A percentile compares a stretch with the other conserved stretches of the same genome.
These are phyloP conservation scores for Sphaerodactylus townsendi DNA, from an alignment of 2,113 vertebrate species.

Conservation along the genomic window DNA sequence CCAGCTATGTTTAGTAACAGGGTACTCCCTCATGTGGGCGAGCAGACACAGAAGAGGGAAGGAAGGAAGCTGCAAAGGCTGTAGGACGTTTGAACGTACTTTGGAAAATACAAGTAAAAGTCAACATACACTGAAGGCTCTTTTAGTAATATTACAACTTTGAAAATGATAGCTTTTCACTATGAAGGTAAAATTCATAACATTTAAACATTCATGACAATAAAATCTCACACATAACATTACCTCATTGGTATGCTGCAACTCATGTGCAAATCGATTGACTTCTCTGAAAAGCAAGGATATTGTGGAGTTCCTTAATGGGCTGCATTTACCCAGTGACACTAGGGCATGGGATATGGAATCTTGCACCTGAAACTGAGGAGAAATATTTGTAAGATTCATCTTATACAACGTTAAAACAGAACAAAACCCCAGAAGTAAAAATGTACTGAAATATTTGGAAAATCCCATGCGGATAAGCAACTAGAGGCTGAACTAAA, in stretches of 20 bases:
- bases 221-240: background rate
- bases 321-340: conserved; percentile 75
- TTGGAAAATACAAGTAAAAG: background rate
- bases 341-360: conserved; percentile 72
- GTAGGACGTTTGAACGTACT: background rate
- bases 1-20: background rate
- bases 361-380: conserved; percentile 78
- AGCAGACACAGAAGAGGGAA: background rate
- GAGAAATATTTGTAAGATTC: conserved; percentile 33
- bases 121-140: background rate
- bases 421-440: background rate
- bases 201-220: background rate
- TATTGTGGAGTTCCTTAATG: conserved; percentile 75
- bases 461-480: background rate
- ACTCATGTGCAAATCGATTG: conserved; percentile 73
- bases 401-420: conserved; percentile 2
- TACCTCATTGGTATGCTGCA: conserved; percentile 82
- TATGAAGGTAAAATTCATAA: background rate
- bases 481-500: conserved; percentile 23
- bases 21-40: background rate
- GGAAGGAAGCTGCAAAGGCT: background rate
- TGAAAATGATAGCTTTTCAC: background rate
- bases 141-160: background rate
- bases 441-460: background rate
- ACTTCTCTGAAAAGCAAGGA: conserved; percentile 79